Evolutionary conservation across 2,888 invertebrate species (phyloP).

Genomic region (Melangyna quadrimaculata): DNA sequence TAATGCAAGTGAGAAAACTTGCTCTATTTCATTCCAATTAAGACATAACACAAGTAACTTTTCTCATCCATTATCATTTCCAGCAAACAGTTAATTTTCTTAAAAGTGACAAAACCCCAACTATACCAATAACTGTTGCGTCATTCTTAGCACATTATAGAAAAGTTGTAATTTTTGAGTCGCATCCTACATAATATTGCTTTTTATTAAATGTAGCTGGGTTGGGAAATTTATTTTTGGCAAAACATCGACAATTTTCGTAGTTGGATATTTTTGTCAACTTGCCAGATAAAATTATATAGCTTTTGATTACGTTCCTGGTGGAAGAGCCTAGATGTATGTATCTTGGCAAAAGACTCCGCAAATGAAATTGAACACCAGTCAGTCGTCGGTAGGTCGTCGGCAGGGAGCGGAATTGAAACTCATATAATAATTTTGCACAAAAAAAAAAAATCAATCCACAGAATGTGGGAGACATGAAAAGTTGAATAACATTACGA

Average conservation of each 20-base stretch:
- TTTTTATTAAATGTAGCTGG: neutral
- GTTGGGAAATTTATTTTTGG: conserved; percentile 35
- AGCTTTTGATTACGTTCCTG: conserved; percentile 56
- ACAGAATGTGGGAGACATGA: conserved; percentile 43
- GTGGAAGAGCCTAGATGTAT: conserved; percentile 28
- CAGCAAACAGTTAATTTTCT: conserved; percentile 8
- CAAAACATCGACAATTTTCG: conserved; percentile 45
- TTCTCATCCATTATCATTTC: neutral
- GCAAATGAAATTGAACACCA: conserved; percentile 54
- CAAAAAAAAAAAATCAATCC: conserved; percentile 7
- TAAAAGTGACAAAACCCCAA: conserved; percentile 14
- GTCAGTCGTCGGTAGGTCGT: neutral
- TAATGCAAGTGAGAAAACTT: neutral
- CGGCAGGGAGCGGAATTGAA: conserved; percentile 8
- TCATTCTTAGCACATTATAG: conserved; percentile 43
- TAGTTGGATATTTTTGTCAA: conserved; percentile 63
- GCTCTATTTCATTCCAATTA: neutral
- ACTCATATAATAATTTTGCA: conserved; percentile 22
- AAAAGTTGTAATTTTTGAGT: conserved; percentile 32
- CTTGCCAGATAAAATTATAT: conserved; percentile 63
- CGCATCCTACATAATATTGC: conserved; percentile 21
- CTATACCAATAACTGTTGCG: conserved; percentile 52
- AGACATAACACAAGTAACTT: neutral
- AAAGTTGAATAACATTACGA: conserved; percentile 40
- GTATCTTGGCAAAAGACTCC: conserved; percentile 40